A percentile compares a stretch with the other conserved stretches of the same genome.
Evolutionary conservation across 2,797 vertebrate genomes (phyloP).

Genomic region (Forpus xanthops): DNA sequence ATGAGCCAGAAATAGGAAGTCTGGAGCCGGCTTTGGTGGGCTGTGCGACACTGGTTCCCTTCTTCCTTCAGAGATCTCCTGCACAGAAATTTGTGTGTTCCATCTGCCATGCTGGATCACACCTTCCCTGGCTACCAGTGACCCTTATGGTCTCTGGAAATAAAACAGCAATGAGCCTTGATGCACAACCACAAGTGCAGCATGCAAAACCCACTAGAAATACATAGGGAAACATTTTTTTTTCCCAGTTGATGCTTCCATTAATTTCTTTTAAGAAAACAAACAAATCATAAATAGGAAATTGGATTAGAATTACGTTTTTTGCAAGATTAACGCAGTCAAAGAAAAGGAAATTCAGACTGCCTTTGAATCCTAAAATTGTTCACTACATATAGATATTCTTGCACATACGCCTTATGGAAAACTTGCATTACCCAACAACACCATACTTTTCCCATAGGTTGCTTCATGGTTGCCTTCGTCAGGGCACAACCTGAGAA

Average conservation of each 20-base stretch:
- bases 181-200: neutral
- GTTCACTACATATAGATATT: neutral
- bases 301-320: neutral
- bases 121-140: neutral
- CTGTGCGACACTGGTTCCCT: neutral
- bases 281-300: neutral
- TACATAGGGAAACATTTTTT: fast-evolving
- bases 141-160: neutral
- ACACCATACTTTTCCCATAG: neutral
- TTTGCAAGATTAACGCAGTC: neutral
- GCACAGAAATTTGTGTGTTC: neutral
- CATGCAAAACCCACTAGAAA: neutral
- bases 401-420: neutral
- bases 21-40: neutral
- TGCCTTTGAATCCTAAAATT: neutral
- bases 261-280: neutral
- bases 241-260: neutral
- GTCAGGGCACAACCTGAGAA: neutral
- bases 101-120: neutral
- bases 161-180: neutral
- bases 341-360: neutral
- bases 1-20: neutral
- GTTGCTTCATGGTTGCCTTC: neutral
- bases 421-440: neutral
- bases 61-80: neutral